Conservation (phyloP, 2,113 vertebrate genomes). For the Athene cunicularia region DNA sequence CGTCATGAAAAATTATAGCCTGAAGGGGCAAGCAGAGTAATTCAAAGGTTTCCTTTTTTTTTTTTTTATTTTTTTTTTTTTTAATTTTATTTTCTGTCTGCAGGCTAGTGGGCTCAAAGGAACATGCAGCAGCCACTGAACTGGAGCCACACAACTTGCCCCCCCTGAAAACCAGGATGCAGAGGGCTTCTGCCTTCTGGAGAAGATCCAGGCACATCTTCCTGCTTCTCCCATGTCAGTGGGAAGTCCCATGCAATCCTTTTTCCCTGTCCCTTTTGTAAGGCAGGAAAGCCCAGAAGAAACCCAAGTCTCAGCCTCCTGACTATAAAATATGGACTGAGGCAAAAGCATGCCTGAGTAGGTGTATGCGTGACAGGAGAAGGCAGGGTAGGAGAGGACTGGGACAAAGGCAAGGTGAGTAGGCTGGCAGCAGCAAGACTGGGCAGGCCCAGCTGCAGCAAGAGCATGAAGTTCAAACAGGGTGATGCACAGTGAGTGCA, state of each 20-base stretch:
- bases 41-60: not conserved
- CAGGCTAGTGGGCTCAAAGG: not conserved
- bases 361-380: not conserved
- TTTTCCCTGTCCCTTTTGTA: not conserved
- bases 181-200: not conserved
- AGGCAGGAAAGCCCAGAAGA: not conserved
- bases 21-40: not conserved
- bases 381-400: not conserved
- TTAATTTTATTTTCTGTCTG: not conserved
- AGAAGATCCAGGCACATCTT: not conserved
- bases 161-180: not conserved
- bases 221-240: not conserved
- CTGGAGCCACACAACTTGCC: accelerated
- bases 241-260: not conserved
- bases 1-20: not conserved
- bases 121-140: not conserved
- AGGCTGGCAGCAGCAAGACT: slow-evolving; percentile 5
- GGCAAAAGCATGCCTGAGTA: not conserved
- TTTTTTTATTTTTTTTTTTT: not conserved
- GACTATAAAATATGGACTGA: accelerated
- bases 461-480: not conserved
- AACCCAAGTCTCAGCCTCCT: not conserved
- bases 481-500: not conserved
- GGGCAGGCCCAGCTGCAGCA: not conserved
- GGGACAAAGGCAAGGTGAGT: not conserved